Evolutionary conservation across 2,888 invertebrate genomes (phyloP).

Genomic region (Hanleya hanleyi): DNA sequence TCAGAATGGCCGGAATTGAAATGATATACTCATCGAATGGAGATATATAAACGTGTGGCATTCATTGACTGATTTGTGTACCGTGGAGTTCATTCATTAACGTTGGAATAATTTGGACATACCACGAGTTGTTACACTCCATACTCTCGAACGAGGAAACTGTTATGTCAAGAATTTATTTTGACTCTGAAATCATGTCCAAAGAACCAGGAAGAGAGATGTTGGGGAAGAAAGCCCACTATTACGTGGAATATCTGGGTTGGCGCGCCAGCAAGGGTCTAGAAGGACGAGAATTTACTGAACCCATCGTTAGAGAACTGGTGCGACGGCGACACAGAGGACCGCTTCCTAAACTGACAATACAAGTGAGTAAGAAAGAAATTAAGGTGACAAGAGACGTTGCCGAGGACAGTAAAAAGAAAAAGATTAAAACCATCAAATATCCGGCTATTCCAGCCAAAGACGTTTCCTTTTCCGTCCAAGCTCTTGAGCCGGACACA

Average conservation of each 20-base stretch:
- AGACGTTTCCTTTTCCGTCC: slow-evolving; percentile 91
- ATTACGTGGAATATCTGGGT: slow-evolving; percentile 83
- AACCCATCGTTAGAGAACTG: slow-evolving; percentile 88
- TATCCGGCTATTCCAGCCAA: slow-evolving; percentile 76
- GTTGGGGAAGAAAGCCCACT: slow-evolving; percentile 71
- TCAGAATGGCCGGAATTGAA: too few relatives aligned
- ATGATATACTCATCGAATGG: too few relatives aligned
- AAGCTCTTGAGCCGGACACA: slow-evolving; percentile 79
- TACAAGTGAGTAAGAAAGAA: slow-evolving; percentile 84
- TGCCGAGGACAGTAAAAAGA: slow-evolving; percentile 68
- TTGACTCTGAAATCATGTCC: background rate
- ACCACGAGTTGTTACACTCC: too few relatives aligned
- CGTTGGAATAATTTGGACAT: too few relatives aligned
- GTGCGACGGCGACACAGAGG: slow-evolving; percentile 88
- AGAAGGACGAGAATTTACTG: slow-evolving; percentile 86
- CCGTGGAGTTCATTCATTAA: too few relatives aligned
- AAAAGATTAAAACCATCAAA: slow-evolving; percentile 81
- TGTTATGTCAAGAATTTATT: background rate
- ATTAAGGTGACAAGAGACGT: slow-evolving; percentile 93
- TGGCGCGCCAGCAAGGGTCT: slow-evolving; percentile 95
- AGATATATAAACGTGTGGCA: too few relatives aligned
- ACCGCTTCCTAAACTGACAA: slow-evolving; percentile 86
- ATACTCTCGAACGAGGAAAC: too few relatives aligned
- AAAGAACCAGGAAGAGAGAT: background rate
- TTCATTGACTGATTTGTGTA: too few relatives aligned